Percentiles rank a stretch among this genome's conserved stretches.
phyloP scores from a whole-genome alignment of 2,113 vertebrate genomes.

The Corythornis cristatus region DNA sequence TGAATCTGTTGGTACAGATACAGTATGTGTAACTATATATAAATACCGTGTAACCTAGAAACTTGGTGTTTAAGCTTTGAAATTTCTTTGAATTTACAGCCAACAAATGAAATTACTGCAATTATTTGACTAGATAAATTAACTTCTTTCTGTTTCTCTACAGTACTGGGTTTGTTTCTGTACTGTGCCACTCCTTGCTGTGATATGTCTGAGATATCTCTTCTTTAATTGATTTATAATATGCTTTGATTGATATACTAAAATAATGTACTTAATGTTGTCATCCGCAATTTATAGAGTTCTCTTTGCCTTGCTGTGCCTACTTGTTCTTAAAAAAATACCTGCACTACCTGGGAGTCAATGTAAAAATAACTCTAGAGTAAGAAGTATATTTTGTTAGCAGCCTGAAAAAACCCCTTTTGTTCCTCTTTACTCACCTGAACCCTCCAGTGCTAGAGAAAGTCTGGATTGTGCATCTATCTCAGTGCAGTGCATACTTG shows the following conservation, averaged over 20 bases:
- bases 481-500: not conserved
- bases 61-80: not conserved
- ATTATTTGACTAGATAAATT: not conserved
- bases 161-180: not conserved
- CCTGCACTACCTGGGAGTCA: not conserved
- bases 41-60: not conserved
- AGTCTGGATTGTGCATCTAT: not conserved
- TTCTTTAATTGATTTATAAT: not conserved
- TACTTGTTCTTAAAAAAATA: not conserved
- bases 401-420: not conserved
- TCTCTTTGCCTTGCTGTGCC: not conserved
- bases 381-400: not conserved
- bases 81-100: not conserved
- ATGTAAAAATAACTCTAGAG: not conserved
- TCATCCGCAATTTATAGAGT: not conserved
- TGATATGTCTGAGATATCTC: not conserved
- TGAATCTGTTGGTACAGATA: not conserved
- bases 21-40: not conserved
- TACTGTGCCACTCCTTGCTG: not conserved
- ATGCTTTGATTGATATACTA: not conserved
- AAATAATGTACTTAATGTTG: not conserved
- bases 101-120: not conserved
- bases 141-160: not conserved
- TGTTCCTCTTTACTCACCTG: not conserved
- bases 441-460: not conserved